Percentiles rank a stretch among this genome's conserved stretches.
phyloP scores from a whole-genome alignment of 2,797 vertebrate genomes.

The Bovichtus diacanthus region DNA sequence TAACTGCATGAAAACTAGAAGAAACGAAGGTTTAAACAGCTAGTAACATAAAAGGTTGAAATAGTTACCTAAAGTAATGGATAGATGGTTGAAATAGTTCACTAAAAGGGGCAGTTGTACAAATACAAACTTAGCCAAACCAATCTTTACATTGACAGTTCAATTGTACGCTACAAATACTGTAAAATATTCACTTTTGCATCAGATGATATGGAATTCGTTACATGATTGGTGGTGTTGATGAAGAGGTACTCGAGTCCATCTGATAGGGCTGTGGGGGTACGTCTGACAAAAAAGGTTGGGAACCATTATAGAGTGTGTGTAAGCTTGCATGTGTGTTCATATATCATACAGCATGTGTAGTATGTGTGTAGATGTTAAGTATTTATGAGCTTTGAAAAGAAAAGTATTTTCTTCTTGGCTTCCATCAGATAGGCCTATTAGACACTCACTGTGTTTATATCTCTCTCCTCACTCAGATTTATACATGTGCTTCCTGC shows the following conservation, averaged over 20 bases:
- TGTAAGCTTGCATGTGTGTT: background rate
- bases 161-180: background rate
- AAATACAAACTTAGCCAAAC: background rate
- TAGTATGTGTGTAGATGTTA: background rate
- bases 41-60: too few species aligned
- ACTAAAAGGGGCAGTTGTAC: background rate
- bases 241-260: background rate
- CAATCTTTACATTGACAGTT: background rate
- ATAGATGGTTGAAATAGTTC: background rate
- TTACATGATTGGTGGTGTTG: background rate
- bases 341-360: background rate
- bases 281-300: background rate
- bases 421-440: conserved; percentile 46
- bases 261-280: background rate
- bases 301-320: background rate
- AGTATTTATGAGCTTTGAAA: conserved; percentile 46
- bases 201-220: background rate
- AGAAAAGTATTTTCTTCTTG: conserved; percentile 50
- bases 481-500: conserved; percentile 79
- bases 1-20: background rate
- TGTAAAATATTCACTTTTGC: background rate
- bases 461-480: conserved; percentile 64
- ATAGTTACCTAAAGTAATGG: background rate
- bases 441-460: conserved; percentile 73
- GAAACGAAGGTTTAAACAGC: too few species aligned